Evolutionary conservation across 2,888 invertebrate species (phyloP).

Genomic region (Leucophenga maculata): DNA sequence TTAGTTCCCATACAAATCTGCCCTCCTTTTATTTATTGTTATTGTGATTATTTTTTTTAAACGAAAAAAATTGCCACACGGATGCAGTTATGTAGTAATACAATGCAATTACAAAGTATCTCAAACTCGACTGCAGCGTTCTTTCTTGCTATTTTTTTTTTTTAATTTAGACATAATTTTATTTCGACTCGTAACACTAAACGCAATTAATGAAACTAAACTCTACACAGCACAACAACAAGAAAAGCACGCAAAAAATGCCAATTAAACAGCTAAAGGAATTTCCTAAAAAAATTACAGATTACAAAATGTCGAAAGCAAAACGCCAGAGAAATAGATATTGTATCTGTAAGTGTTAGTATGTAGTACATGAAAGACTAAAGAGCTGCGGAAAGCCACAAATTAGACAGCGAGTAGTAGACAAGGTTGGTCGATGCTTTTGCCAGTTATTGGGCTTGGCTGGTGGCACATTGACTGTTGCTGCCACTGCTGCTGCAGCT

Average conservation of each 20-base stretch:
- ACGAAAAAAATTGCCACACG: too few species aligned
- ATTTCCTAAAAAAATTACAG: slow-evolving; percentile 39
- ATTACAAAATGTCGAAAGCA: slow-evolving; percentile 40
- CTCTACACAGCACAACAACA: too few species aligned
- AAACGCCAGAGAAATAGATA: slow-evolving; percentile 20
- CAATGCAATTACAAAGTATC: too few species aligned
- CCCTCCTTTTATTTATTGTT: too few species aligned
- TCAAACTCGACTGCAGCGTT: too few species aligned
- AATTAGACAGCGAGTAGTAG: slow-evolving; percentile 47
- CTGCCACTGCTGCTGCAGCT: slow-evolving; percentile 28
- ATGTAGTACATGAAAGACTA: slow-evolving; percentile 22
- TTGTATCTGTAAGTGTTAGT: slow-evolving; percentile 29
- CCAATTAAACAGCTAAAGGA: slow-evolving; percentile 53
- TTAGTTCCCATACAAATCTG: too few species aligned
- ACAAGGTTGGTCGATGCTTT: neutral
- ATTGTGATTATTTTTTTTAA: too few species aligned
- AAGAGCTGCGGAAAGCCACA: slow-evolving; percentile 54
- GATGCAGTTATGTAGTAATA: too few species aligned
- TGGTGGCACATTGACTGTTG: slow-evolving; percentile 29
- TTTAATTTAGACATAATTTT: too few species aligned
- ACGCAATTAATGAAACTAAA: neutral
- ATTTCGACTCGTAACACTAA: neutral
- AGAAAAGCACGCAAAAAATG: slow-evolving; percentile 48
- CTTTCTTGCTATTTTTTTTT: too few species aligned
- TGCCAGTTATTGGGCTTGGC: neutral